A percentile compares a stretch with the other conserved stretches of the same genome.
phyloP scores from a whole-genome alignment of 1,140 invertebrate species.

The Drosophila rufa region DNA sequence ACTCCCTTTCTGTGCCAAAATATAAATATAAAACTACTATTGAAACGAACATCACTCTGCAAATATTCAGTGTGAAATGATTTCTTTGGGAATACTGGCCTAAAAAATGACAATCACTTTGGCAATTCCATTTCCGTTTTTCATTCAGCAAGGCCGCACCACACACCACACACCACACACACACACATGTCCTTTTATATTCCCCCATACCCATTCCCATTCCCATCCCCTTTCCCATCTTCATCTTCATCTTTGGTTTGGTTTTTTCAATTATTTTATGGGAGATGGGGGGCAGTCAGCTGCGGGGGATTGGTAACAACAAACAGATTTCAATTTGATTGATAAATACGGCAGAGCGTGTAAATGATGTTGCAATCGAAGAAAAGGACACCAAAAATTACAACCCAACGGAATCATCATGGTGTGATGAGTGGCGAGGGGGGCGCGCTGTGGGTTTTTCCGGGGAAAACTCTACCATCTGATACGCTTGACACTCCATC shows the following conservation, averaged over 20 bases:
- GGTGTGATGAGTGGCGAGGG: neutral
- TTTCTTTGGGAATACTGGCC: constrained; percentile 26
- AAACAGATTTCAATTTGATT: constrained; percentile 83
- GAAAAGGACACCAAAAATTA: constrained; percentile 70
- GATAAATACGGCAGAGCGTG: constrained; percentile 68
- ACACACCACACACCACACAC: constrained; percentile 7
- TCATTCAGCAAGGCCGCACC: constrained; percentile 24
- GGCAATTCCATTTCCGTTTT: constrained; percentile 55
- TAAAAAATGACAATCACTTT: constrained; percentile 45
- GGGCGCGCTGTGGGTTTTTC: constrained; percentile 2
- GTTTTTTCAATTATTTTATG: constrained; percentile 64
- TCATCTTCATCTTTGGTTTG: constrained; percentile 16
- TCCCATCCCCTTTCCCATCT: constrained; percentile 1
- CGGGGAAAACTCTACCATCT: constrained; percentile 43
- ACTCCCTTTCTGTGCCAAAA: neutral
- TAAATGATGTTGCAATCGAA: constrained; percentile 72
- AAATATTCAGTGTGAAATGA: constrained; percentile 14
- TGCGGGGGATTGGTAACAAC: constrained; percentile 56
- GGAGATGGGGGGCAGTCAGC: neutral
- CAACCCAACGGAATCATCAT: constrained; percentile 53
- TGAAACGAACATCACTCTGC: neutral
- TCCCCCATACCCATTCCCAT: neutral
- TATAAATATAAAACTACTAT: neutral
- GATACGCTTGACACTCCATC: constrained; percentile 58
- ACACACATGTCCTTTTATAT: constrained; percentile 30